Evolutionary conservation across 2,888 invertebrate genomes (phyloP).

Genomic region (Thalpophila matura): DNA sequence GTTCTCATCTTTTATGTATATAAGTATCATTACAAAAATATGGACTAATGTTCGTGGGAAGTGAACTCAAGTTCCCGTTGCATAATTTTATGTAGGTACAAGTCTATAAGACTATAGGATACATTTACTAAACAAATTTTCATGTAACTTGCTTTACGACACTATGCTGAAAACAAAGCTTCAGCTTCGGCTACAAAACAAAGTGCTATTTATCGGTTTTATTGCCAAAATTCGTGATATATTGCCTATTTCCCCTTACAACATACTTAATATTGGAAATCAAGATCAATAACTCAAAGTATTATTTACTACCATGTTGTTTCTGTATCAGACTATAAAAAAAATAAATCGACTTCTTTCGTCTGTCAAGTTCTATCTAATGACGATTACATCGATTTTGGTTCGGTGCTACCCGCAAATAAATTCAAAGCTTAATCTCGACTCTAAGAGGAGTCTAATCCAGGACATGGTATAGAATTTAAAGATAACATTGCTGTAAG

Average conservation of each 20-base stretch:
- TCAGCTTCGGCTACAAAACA: constrained; percentile 42
- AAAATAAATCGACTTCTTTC: background rate
- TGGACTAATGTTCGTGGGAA: background rate
- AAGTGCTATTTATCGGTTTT: constrained; percentile 58
- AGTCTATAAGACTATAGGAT: background rate
- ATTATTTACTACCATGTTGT: constrained; percentile 38
- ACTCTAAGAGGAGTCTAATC: background rate
- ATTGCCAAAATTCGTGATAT: constrained; percentile 52
- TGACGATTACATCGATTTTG: background rate
- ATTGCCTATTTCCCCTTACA: constrained; percentile 31
- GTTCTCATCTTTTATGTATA: too few species aligned
- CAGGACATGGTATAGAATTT: background rate
- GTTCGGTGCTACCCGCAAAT: background rate
- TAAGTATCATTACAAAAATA: background rate
- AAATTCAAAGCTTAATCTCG: constrained; percentile 10
- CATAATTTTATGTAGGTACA: background rate
- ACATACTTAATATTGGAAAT: constrained; percentile 38
- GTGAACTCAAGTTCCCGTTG: constrained; percentile 14
- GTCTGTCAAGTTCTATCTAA: constrained; percentile 11
- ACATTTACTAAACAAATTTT: constrained; percentile 8
- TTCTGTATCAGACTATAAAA: background rate
- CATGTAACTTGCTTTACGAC: background rate
- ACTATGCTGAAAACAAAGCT: constrained; percentile 20
- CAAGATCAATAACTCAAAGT: constrained; percentile 38
- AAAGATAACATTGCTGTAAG: background rate